phyloP scores from a whole-genome alignment of 2,888 invertebrate genomes.

The Acanthacorydalis orientalis region DNA sequence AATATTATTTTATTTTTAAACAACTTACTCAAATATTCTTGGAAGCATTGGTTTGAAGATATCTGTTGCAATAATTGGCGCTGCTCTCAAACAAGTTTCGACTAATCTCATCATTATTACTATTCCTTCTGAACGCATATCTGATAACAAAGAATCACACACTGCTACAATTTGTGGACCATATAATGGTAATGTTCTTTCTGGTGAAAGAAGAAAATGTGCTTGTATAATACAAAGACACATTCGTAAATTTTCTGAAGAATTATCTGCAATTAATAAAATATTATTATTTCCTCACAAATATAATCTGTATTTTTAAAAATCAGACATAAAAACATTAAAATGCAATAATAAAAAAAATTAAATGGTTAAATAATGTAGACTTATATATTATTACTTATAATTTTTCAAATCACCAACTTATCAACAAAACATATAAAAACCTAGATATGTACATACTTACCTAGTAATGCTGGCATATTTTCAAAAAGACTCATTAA shows the following conservation, averaged over 20 bases:
- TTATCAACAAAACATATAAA: no score
- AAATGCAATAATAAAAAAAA: no score
- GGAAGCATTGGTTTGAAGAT: slow-evolving; percentile 46
- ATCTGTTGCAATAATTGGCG: slow-evolving; percentile 54
- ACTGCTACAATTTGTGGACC: slow-evolving; percentile 53
- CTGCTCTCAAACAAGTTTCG: slow-evolving; percentile 58
- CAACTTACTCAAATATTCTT: slow-evolving; percentile 38
- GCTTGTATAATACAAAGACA: slow-evolving; percentile 70
- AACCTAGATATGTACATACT: slow-evolving; percentile 13
- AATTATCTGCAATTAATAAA: slow-evolving; percentile 42
- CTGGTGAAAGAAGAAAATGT: slow-evolving; percentile 63
- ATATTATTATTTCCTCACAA: neutral
- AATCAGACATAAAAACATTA: no score
- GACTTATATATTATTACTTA: no score
- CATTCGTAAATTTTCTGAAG: slow-evolving; percentile 63
- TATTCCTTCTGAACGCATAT: slow-evolving; percentile 58
- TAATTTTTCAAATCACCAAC: no score
- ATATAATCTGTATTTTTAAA: no score
- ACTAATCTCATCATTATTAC: slow-evolving; percentile 57
- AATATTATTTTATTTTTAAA: neutral
- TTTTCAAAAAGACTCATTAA: slow-evolving; percentile 59
- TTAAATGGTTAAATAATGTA: no score
- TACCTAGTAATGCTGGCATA: slow-evolving; percentile 56
- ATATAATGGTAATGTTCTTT: slow-evolving; percentile 54
- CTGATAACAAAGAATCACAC: slow-evolving; percentile 55